Percentiles rank a stretch among this genome's conserved stretches.
These are phyloP conservation scores for Orthosia incerta DNA, from an alignment of 2,888 invertebrate genomes.

Conservation along the genomic window DNA sequence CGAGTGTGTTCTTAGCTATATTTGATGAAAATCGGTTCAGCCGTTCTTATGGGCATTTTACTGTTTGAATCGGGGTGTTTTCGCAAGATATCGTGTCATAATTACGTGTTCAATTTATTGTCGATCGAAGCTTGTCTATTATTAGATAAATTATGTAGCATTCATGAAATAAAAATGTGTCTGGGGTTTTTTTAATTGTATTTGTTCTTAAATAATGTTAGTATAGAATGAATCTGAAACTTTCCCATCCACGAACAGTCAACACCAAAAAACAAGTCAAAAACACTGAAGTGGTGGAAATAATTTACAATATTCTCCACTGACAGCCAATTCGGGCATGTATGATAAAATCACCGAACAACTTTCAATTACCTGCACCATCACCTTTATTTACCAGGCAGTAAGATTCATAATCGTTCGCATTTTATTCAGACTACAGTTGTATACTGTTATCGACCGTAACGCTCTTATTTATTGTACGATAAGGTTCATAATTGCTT, in stretches of 20 bases:
- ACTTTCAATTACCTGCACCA: slow-evolving; percentile 54
- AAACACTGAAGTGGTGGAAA: slow-evolving; percentile 73
- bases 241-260: slow-evolving; percentile 58
- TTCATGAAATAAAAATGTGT: no score
- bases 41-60: no score
- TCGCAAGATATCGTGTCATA: no score
- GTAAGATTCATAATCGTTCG: slow-evolving; percentile 69
- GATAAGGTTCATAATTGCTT: slow-evolving; percentile 59
- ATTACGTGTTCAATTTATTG: no score
- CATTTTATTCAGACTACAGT: slow-evolving; percentile 28
- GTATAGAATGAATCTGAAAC: slow-evolving; percentile 46
- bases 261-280: slow-evolving; percentile 69
- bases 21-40: no score
- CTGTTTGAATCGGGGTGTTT: no score
- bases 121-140: no score
- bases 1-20: no score
- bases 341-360: slow-evolving; percentile 76
- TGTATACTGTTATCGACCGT: slow-evolving; percentile 45
- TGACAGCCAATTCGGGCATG: slow-evolving; percentile 77
- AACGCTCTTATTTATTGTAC: slow-evolving; percentile 49
- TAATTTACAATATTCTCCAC: slow-evolving; percentile 79
- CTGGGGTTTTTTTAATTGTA: no score
- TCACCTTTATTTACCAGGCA: slow-evolving; percentile 57
- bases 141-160: no score
- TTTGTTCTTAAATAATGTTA: background rate